phyloP scores from a whole-genome alignment of 2,888 invertebrate species.

The Corythucha ciliata region DNA sequence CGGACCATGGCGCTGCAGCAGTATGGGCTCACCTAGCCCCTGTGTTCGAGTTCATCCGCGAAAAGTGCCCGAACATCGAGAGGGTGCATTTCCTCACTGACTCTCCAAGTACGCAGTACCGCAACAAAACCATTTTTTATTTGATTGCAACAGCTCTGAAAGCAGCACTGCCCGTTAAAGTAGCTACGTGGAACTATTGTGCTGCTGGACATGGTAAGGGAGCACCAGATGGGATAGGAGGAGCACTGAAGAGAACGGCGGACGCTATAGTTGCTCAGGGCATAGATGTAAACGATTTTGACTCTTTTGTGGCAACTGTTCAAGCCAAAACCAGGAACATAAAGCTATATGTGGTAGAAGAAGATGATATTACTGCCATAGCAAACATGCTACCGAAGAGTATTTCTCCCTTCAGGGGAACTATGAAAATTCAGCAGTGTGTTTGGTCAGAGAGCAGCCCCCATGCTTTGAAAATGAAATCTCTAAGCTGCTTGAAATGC shows the following conservation, averaged over 20 bases:
- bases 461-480: slow-evolving; percentile 2
- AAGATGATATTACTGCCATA: slow-evolving; percentile 17
- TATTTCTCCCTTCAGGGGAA: slow-evolving; percentile 21
- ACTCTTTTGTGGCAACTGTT: not conserved
- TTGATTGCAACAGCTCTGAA: slow-evolving; percentile 37
- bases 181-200: slow-evolving; percentile 16
- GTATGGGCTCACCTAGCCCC: slow-evolving; percentile 41
- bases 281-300: slow-evolving; percentile 17
- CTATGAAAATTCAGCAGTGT: slow-evolving; percentile 6
- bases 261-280: slow-evolving; percentile 26
- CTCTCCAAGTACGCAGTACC: slow-evolving; percentile 4
- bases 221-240: slow-evolving; percentile 7
- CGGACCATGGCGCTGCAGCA: slow-evolving; percentile 39
- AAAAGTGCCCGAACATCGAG: slow-evolving; percentile 22
- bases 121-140: slow-evolving; percentile 10
- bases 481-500: slow-evolving; percentile 3
- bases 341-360: slow-evolving; percentile 12
- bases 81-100: slow-evolving; percentile 38
- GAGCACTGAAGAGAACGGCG: slow-evolving; percentile 35
- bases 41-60: slow-evolving; percentile 31
- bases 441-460: no score
- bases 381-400: not conserved
- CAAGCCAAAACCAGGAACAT: slow-evolving; percentile 6
- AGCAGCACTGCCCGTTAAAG: slow-evolving; percentile 38
- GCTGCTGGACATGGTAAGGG: slow-evolving; percentile 10